Evolutionary conservation across 2,888 invertebrate species (phyloP).

Genomic region (Pollenia griseotomentosa): DNA sequence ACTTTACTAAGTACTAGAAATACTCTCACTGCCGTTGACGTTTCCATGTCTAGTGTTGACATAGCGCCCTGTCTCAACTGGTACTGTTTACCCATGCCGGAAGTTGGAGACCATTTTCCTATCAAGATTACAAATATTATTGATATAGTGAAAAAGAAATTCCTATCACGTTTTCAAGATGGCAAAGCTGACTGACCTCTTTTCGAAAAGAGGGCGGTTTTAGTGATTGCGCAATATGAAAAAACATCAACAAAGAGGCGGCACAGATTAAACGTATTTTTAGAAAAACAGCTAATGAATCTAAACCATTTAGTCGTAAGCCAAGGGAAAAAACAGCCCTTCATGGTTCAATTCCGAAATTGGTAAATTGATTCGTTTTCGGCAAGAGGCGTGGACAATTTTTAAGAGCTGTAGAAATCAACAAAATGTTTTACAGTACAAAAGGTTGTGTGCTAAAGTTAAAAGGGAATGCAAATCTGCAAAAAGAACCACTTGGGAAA

Average conservation of each 20-base stretch:
- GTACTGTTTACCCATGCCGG: constrained; percentile 25
- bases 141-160: not conserved
- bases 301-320: constrained; percentile 9
- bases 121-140: constrained; percentile 1
- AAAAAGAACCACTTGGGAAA: constrained; percentile 21
- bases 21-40: not conserved
- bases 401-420: not conserved
- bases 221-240: no score
- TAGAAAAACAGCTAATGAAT: constrained; percentile 28
- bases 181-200: no score
- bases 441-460: not conserved
- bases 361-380: no score
- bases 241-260: no score
- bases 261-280: no score
- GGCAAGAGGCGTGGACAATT: not conserved
- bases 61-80: constrained; percentile 1
- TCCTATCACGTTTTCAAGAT: no score
- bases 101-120: constrained; percentile 39
- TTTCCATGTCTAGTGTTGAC: constrained; percentile 13
- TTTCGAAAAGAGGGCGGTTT: no score
- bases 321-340: not conserved
- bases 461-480: constrained; percentile 26
- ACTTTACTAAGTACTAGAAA: no score
- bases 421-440: not conserved
- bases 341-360: no score